Evolutionary conservation across 2,797 vertebrate species (phyloP).

Genomic region (Enteromius viviparus): DNA sequence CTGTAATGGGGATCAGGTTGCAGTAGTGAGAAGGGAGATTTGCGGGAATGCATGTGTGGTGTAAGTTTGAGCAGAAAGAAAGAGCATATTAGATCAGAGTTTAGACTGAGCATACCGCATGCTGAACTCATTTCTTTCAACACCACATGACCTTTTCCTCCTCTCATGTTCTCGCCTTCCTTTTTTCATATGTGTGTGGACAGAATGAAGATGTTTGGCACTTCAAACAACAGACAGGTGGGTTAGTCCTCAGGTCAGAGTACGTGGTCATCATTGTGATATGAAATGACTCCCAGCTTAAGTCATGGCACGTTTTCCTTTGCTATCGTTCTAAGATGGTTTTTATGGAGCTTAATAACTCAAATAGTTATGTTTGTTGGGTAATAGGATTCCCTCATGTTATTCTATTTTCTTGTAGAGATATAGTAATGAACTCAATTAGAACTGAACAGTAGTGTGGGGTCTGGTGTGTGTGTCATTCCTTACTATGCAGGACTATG

Average conservation of each 20-base stretch:
- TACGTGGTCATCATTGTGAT: background rate
- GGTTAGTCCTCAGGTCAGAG: conserved; percentile 10
- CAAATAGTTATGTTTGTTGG: background rate
- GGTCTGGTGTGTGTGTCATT: conserved; percentile 32
- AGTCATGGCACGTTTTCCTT: background rate
- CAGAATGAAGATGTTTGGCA: conserved; percentile 24
- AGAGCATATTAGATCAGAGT: conserved; percentile 61
- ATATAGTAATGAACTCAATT: conserved; percentile 31
- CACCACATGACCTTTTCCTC: conserved; percentile 45
- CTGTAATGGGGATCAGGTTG: conserved; percentile 53
- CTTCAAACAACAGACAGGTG: conserved; percentile 24
- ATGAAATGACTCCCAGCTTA: background rate
- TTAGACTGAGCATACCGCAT: conserved; percentile 46
- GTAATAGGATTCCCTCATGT: conserved; percentile 21
- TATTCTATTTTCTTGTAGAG: conserved; percentile 37
- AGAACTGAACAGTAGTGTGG: conserved; percentile 39
- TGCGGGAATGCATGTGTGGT: conserved; percentile 26
- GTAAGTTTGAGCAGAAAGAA: conserved; percentile 55
- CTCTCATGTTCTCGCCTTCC: conserved; percentile 38
- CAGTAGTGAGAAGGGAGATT: conserved; percentile 25
- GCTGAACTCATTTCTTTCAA: conserved; percentile 53
- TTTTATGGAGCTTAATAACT: conserved; percentile 3
- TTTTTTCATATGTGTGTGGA: conserved; percentile 40
- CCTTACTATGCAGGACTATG: background rate
- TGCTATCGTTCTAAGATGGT: background rate